These are phyloP conservation scores for Naja naja DNA, from an alignment of 2,113 vertebrate species.

Conservation along the genomic window DNA sequence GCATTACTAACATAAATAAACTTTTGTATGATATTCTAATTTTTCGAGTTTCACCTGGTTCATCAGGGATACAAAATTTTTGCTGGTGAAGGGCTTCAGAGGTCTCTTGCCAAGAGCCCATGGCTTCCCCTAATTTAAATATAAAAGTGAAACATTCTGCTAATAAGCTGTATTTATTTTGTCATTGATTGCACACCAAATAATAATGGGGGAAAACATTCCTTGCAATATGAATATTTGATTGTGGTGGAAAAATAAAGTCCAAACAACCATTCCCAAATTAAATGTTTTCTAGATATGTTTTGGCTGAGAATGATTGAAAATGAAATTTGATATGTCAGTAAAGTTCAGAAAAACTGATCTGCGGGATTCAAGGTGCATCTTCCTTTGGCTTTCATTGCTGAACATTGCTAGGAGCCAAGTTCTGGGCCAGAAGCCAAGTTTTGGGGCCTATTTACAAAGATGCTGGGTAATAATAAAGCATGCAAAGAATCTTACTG, in stretches of 20 bases:
- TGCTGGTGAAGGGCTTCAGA: slow-evolving; percentile 49
- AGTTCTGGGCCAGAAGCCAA: background rate
- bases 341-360: background rate
- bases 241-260: background rate
- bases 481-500: background rate
- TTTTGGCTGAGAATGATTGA: background rate
- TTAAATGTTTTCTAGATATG: background rate
- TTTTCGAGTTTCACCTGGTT: too few relatives aligned
- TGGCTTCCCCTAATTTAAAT: slow-evolving; percentile 61
- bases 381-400: background rate
- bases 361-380: background rate
- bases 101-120: slow-evolving; percentile 65
- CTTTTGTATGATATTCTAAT: too few relatives aligned
- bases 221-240: background rate
- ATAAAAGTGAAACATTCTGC: slow-evolving; percentile 65
- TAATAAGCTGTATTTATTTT: slow-evolving; percentile 60
- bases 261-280: background rate
- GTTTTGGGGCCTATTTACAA: background rate
- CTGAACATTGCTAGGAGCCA: background rate
- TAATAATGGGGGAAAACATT: slow-evolving; percentile 6
- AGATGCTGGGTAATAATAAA: background rate
- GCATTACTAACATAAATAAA: too few relatives aligned
- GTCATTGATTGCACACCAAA: slow-evolving; percentile 45
- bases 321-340: background rate
- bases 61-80: slow-evolving; percentile 55